Evolutionary conservation across 2,113 vertebrate species (phyloP), one percentile per base, ranked within the genome.

Genomic region (Gymnorhina tibicen): DNA sequence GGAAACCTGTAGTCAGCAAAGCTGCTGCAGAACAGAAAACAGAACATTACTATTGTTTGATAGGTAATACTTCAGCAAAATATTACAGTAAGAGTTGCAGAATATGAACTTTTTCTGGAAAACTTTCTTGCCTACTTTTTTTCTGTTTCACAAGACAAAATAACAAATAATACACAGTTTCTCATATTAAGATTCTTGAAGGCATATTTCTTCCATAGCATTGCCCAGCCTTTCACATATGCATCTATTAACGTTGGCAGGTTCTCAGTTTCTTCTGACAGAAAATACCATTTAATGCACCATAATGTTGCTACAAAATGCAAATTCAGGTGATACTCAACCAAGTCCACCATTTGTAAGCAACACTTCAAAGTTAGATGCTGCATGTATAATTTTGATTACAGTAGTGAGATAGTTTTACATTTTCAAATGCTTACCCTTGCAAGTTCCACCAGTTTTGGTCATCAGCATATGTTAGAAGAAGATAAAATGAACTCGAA

Each of bases 121-220:
- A 86, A n/a, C 18, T 80, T 92, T 32, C 3, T 35, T 63, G 23
- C 14, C 7, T 56, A 6, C 11, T 47, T 74, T 73, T 35, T 79
- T 72, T 27, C 37, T 66, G 5, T 69, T 77, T 32, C 27, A 20
- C 7, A 41, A 55, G 49, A 77, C 17, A 74, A 39, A 73, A 33
- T 13, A 77, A 46, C 33, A 73, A 72, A 64, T 78, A 73, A 60
- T 79, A 11, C 11, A 26, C 8, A 56, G 1, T 18, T 64, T 85
- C 10, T 79, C 28, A 41, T 26, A 9, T 49, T 12, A 53, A 53
- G 28, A 32, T 37, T 44, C 33, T 62, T 59, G 32, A 70, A 76
- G n/a, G 4, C 1, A 0, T 52, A 16, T 85, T 87, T 75, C 28
- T 85, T 80, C 47, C 32, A 3, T 63, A 23, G 23, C 2, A 0